Percentiles rank a stretch among this genome's conserved stretches.
These are phyloP conservation scores for Anticlea derivata DNA, from an alignment of 2,888 invertebrate species.

Conservation along the genomic window DNA sequence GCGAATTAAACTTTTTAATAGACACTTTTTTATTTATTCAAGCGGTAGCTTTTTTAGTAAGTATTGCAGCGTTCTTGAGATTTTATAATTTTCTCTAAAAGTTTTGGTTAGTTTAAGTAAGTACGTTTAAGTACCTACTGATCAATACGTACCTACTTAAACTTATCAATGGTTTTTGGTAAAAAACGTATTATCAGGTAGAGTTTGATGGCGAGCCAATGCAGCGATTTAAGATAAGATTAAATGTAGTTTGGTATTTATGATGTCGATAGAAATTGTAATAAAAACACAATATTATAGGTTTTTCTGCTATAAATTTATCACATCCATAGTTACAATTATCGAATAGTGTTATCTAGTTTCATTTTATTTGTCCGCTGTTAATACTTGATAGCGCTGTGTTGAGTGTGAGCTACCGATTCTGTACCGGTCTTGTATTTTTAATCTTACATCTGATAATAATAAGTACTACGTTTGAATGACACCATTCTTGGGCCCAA, in stretches of 20 bases:
- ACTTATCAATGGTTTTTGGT: too few relatives aligned
- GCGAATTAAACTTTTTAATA: slow-evolving; percentile 44
- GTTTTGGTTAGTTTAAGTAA: slow-evolving; percentile 1
- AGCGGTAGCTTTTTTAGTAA: slow-evolving; percentile 18
- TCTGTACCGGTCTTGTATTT: not conserved
- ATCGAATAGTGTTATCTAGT: slow-evolving; percentile 18
- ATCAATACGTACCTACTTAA: too few relatives aligned
- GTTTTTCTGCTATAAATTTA: not conserved
- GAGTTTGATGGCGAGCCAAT: not conserved
- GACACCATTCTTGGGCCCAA: not conserved
- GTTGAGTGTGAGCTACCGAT: not conserved
- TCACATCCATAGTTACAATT: not conserved
- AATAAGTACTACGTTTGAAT: slow-evolving; percentile 10
- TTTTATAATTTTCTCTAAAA: too few relatives aligned
- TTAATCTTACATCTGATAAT: not conserved
- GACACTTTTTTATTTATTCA: slow-evolving; percentile 39
- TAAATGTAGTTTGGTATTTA: too few relatives aligned
- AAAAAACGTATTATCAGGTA: slow-evolving; percentile 1
- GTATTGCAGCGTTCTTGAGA: slow-evolving; percentile 18
- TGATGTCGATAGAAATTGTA: too few relatives aligned
- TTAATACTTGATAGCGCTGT: slow-evolving; percentile 16
- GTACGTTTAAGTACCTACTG: too few relatives aligned
- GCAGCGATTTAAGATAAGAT: not conserved
- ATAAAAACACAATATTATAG: too few relatives aligned
- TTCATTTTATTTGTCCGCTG: slow-evolving; percentile 14